Evolutionary conservation across 2,113 vertebrate genomes (phyloP).

Genomic region (Callipepla californica): DNA sequence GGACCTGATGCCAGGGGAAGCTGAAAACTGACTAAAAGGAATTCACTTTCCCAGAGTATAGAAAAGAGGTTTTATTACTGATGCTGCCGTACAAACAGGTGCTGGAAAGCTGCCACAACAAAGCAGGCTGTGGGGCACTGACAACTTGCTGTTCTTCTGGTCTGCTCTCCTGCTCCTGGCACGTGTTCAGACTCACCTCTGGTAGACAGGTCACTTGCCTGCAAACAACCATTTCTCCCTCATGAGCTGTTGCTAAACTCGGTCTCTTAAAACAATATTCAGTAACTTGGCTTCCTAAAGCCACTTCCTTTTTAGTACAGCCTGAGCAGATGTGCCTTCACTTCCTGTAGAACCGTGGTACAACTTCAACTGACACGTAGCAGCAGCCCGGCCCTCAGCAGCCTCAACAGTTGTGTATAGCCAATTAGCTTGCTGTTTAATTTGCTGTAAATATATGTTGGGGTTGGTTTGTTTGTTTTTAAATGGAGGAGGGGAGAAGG

Average conservation of each 20-base stretch:
- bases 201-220: neutral
- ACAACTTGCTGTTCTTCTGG: accelerated
- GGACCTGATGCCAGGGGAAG: neutral
- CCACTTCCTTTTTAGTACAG: neutral
- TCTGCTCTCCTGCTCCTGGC: neutral
- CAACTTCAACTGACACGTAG: accelerated
- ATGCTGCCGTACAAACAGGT: neutral
- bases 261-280: neutral
- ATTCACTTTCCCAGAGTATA: neutral
- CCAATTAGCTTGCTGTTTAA: accelerated
- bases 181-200: accelerated
- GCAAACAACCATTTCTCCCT: neutral
- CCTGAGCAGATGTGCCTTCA: neutral
- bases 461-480: neutral
- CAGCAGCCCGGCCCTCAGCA: neutral
- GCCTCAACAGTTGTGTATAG: accelerated
- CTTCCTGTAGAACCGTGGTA: neutral
- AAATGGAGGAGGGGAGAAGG: neutral
- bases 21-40: neutral
- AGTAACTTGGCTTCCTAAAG: neutral
- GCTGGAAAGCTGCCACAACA: accelerated
- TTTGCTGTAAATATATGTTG: neutral
- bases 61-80: neutral
- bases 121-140: accelerated
- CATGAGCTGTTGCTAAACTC: neutral